Base-by-base conservation (phyloP, 2,888 invertebrate species). In the Monopis laevigella region DNA sequence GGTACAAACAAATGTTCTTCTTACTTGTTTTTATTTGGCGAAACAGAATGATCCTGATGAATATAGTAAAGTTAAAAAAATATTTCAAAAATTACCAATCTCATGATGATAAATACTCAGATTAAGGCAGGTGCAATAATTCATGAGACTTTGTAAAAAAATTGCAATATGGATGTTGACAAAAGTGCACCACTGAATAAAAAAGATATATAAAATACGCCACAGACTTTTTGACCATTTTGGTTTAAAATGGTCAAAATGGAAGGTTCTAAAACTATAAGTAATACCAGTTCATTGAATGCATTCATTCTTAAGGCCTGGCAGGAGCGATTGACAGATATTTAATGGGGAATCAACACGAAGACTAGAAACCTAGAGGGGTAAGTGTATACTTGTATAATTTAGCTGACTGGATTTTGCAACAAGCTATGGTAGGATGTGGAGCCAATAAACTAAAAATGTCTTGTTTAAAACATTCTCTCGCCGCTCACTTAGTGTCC, bases 261-360 rank as follows among this genome's bases (percentile, higher is more conserved):
- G 89, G 90, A 90, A 66, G 66, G 80, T 26, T 88, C 88, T 42
- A 90, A 91, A 78, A 89, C 89, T 46, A 91, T 91, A 21, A 91
- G 90, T 64, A 91, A 91, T 82, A 91, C 91, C 1, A 90, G 90
- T 65, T 88, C 89, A 44, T 65, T 92, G 36, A 92, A 92, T 69
- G 89, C 91, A 44, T 75, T 93, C 17, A 81, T 94, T 50, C 73
- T 94, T 43, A 85, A 88, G 63, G 97, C 96, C 36, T 98, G 97
- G 97, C 85, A 95, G 53, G 96, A 97, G 73, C 83, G 97, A 45
- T 97, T 97, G 97, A 89, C 91, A 1, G 96, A 96, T 66, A 86
- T 96, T 32, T 93, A 95, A 70, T 97, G 96, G 96, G 96, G 96
- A 27, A 95, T 96, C 51, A 93, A 96, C 58, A 93, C 97, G 42